A percentile compares a stretch with the other conserved stretches of the same genome.
Conservation (phyloP, 1,140 invertebrate genomes). For the Ips nitidus region DNA sequence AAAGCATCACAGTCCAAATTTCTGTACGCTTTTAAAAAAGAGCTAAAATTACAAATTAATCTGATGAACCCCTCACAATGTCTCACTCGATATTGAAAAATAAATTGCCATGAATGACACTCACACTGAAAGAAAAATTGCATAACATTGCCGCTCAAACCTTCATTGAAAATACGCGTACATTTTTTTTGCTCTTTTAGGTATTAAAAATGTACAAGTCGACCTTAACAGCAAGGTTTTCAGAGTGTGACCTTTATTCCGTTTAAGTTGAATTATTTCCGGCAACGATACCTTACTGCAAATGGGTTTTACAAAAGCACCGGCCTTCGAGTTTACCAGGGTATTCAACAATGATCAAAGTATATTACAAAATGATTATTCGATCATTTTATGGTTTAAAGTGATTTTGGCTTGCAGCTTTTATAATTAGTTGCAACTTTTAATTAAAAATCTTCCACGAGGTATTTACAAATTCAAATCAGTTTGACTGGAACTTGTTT, state of each 20-base stretch:
- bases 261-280: conserved; percentile 36
- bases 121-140: conserved; percentile 6
- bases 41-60: too few relatives aligned
- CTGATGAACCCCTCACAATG: too few relatives aligned
- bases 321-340: conserved; percentile 22
- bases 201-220: conserved; percentile 31
- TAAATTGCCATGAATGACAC: neutral
- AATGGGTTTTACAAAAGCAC: conserved; percentile 34
- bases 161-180: conserved; percentile 16
- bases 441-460: too few relatives aligned
- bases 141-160: conserved; percentile 8
- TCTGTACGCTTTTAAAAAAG: too few relatives aligned
- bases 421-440: conserved; percentile 5
- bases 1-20: too few relatives aligned
- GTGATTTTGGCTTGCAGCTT: conserved; percentile 20
- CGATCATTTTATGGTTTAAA: too few relatives aligned
- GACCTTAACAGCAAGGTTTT: conserved; percentile 35
- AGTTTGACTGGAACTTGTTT: too few relatives aligned
- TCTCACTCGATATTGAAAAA: neutral
- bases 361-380: conserved; percentile 27
- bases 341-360: conserved; percentile 28
- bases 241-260: conserved; percentile 33
- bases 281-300: conserved; percentile 34
- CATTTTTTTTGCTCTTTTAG: conserved; percentile 31
- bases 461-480: too few relatives aligned